Base-by-base conservation (phyloP, 2,888 invertebrate species). In the Ophioninae sp. region DNA sequence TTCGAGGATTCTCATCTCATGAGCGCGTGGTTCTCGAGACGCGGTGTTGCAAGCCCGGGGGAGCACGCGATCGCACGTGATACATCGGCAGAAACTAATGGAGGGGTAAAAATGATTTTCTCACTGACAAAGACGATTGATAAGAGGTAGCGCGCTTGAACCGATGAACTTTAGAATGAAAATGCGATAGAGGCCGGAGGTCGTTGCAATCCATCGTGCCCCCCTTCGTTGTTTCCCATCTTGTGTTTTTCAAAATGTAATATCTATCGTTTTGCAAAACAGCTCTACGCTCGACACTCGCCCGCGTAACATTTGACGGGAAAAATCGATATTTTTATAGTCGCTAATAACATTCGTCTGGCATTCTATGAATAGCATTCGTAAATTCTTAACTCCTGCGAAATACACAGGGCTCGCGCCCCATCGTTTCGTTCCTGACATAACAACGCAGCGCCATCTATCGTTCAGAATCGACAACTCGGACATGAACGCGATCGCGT, bases 61-160 rank as follows among this genome's bases (percentile, higher is more conserved):
- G 59, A 74, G 64, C 80, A 83, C 83, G 80, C 77, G 62, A 80
- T 77, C 73, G 68, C 83, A 77, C 83, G 83, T 83, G 83, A 83
- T 83, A 76, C 30, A 37, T 44, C 8, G 37, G 20, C 30, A 7
- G 56, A 7, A 6, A 57, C 30, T 17, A 41, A 6, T 7, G 13
- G 44, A 23, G 21, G 23, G 59, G 57, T 8, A 65, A 50, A 62
- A 72, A 65, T 39, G 39, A 72, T 50, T 80, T 68, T 76, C 65
- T 80, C 21, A 69, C 41, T 65, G 41, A 73, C 76, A 83, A 80
- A 77, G 76, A 61, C 70, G 62, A 76, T 10, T 50, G 72, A 79
- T 68, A 69, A 69, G 59, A 44, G 61, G 65, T 37, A 6, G 21
- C 23, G 61, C 44, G 37, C 23, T 17, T 77, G 68, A 62, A 80